Evolutionary conservation across 1,140 invertebrate species (phyloP), one percentile per base, ranked within the genome.

Genomic region (Trichomalopsis sarcophagae): DNA sequence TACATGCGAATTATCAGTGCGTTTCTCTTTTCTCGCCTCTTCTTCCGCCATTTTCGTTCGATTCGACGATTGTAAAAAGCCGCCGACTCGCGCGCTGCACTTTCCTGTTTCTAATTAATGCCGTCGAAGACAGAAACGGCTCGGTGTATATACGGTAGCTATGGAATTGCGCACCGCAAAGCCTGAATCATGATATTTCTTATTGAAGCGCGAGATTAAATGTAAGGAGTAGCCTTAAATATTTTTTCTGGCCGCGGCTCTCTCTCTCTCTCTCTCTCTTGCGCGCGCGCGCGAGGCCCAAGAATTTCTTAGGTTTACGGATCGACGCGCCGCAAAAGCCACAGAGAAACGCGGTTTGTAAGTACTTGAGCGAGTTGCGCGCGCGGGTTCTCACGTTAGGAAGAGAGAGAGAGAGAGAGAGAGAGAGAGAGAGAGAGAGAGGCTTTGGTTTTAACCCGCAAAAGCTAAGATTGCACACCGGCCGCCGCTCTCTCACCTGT

Each of bases 261-360:
- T 36, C 33, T 36, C 50, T 4, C 50, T 74, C 33, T 40, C 40
- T 40, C 40, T 77, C 50, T 4, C 47, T 55, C 36, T 74, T 14
- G 9, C 14, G 44, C 23, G 21, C 27, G 50, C 11, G 62, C 69
- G 14, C 40, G n/a, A n/a, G 17, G 21, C 36, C 30, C 21, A 68
- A 50, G 84, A 86, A 86, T 86, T 82, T 82, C 84, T 82, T 82
- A 82, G 17, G 68, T 82, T 82, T 79, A 73, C 81, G 84, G 75
- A 71, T 81, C 55, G 76, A 79, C 75, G 84, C 62, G 84, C 74
- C 84, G 44, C 80, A 82, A 86, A 86, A 86, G 81, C 85, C 85
- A 23, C 85, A 83, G 66, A 77, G 68, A 30, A 50, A 74, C 62
- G 78, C 76, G 71, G 79, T 50, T 77, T 75, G 33, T 66, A 62